phyloP scores from a whole-genome alignment of 2,113 vertebrate species.

The Neogale vison region DNA sequence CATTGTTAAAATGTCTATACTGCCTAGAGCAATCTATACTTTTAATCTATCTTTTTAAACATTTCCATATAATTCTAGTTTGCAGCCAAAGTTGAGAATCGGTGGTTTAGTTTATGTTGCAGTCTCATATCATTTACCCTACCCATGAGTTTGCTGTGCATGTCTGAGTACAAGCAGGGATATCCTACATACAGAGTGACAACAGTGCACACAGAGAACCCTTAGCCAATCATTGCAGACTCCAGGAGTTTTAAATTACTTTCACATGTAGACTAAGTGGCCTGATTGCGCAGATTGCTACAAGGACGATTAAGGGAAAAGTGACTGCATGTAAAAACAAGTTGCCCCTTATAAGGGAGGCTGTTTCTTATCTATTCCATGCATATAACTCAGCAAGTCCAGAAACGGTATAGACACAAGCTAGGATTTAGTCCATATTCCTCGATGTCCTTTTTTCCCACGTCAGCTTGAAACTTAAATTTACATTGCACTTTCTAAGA shows the following conservation, averaged over 20 bases:
- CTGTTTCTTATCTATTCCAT: background rate
- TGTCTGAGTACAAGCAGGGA: background rate
- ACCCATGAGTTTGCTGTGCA: background rate
- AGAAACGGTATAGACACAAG: background rate
- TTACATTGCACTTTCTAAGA: constrained; percentile 27
- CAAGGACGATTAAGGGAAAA: background rate
- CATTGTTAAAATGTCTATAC: too few relatives aligned
- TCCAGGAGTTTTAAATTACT: background rate
- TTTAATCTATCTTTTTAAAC: too few relatives aligned
- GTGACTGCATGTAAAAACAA: background rate
- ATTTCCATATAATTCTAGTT: background rate
- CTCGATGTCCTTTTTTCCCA: background rate
- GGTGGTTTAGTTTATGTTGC: background rate
- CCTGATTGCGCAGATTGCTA: background rate
- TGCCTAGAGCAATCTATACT: too few relatives aligned
- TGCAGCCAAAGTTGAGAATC: background rate
- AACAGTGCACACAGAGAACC: background rate
- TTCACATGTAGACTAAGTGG: background rate
- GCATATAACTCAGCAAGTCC: background rate
- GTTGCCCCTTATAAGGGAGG: background rate
- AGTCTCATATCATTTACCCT: background rate
- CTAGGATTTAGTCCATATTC: background rate
- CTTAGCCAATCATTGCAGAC: background rate
- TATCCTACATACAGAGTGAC: background rate
- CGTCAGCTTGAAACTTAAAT: constrained; percentile 30